A percentile compares a stretch with the other conserved stretches of the same genome.
Evolutionary conservation across 2,888 invertebrate genomes (phyloP).

Genomic region (Mylabris sibirica): DNA sequence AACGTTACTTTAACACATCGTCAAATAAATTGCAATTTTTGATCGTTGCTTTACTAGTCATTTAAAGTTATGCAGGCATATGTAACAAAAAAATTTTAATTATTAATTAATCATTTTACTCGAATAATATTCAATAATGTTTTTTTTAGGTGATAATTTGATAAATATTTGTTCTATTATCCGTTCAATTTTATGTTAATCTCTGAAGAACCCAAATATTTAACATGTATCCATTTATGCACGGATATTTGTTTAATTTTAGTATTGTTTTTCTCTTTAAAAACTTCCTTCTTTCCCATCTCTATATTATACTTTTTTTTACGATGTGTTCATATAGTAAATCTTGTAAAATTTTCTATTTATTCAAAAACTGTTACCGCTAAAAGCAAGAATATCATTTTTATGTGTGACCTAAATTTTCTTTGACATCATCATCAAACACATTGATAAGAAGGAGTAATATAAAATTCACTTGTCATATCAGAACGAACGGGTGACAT

Average conservation of each 20-base stretch:
- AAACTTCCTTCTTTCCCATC: not conserved
- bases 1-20: too few relatives aligned
- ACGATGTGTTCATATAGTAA: not conserved
- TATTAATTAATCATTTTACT: too few relatives aligned
- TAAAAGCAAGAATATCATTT: not conserved
- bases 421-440: not conserved
- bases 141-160: too few relatives aligned
- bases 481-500: not conserved
- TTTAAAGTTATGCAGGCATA: too few relatives aligned
- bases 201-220: not conserved
- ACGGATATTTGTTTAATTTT: not conserved
- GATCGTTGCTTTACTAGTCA: too few relatives aligned
- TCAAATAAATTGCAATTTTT: too few relatives aligned
- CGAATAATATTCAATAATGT: not conserved
- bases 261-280: not conserved
- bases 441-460: not conserved
- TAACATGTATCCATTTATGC: not conserved
- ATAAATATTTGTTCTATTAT: too few relatives aligned
- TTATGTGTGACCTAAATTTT: slow-evolving; percentile 1
- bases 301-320: too few relatives aligned
- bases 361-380: not conserved
- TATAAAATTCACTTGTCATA: not conserved
- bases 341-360: not conserved
- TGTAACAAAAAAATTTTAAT: too few relatives aligned
- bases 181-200: not conserved